phyloP scores from a whole-genome alignment of 1,140 invertebrate genomes.

The Dendrolimus kikuchii region DNA sequence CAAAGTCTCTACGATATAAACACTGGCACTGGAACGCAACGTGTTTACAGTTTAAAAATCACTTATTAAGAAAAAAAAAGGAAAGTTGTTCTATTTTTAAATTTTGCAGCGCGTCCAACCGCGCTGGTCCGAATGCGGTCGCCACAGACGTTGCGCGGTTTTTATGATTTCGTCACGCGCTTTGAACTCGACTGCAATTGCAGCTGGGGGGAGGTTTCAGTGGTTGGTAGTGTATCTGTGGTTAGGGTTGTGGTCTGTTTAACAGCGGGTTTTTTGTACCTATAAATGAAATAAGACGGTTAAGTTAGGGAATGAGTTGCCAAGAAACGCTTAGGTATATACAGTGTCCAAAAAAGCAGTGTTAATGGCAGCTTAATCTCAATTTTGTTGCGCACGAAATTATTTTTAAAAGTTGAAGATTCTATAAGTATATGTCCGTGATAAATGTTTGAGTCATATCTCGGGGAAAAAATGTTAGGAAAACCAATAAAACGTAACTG shows the following conservation, averaged over 20 bases:
- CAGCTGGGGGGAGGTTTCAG: constrained; percentile 21
- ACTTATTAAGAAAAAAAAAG: constrained; percentile 24
- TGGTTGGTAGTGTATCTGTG: constrained; percentile 13
- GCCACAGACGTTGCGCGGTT: constrained; percentile 23
- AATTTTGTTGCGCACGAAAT: too few relatives aligned
- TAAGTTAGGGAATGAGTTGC: too few relatives aligned
- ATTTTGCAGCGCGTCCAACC: constrained; percentile 25
- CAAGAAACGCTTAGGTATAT: too few relatives aligned
- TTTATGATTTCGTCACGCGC: constrained; percentile 61
- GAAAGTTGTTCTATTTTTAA: constrained; percentile 18
- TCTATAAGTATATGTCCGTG: too few relatives aligned
- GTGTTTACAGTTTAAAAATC: constrained; percentile 41
- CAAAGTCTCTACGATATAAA: constrained; percentile 58
- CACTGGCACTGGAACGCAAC: constrained; percentile 63
- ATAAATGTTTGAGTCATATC: too few relatives aligned
- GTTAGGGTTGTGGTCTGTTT: constrained; percentile 2
- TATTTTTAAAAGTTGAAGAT: too few relatives aligned
- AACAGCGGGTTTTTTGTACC: constrained; percentile 4
- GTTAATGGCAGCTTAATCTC: too few relatives aligned
- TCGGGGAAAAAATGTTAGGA: too few relatives aligned
- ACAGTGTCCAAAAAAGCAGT: too few relatives aligned
- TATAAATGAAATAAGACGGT: too few relatives aligned
- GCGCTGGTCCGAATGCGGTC: constrained; percentile 40
- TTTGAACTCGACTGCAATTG: constrained; percentile 25
- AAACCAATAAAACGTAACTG: too few relatives aligned